Evolutionary conservation across 1,140 invertebrate species (phyloP).

Genomic region (Bradynema listronoti): DNA sequence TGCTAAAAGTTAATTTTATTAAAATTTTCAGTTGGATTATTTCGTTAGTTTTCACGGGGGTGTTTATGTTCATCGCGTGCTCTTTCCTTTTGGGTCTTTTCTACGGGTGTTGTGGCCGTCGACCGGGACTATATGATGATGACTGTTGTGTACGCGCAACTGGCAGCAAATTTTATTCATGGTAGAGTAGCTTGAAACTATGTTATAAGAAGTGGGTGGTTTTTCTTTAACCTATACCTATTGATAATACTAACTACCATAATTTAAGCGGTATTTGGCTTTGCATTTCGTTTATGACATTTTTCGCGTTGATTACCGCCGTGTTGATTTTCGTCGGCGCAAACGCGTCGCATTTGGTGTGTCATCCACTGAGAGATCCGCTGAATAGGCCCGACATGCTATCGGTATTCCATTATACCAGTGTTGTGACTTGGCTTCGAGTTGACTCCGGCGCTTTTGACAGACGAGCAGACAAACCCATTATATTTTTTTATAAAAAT

Average conservation of each 20-base stretch:
- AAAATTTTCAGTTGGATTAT: slow-evolving; percentile 46
- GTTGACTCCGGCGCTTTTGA: too few relatives aligned
- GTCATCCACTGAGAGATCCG: slow-evolving; percentile 50
- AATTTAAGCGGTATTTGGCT: slow-evolving; percentile 54
- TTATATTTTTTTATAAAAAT: too few relatives aligned
- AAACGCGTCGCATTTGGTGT: slow-evolving; percentile 47
- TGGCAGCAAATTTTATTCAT: slow-evolving; percentile 48
- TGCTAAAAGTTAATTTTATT: slow-evolving; percentile 2
- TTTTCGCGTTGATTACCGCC: slow-evolving; percentile 39
- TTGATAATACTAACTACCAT: neutral
- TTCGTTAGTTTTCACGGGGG: slow-evolving; percentile 45
- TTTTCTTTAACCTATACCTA: neutral
- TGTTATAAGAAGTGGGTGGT: neutral
- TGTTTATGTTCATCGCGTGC: slow-evolving; percentile 50
- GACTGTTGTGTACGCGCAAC: slow-evolving; percentile 55
- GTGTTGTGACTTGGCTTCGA: neutral
- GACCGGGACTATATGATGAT: slow-evolving; percentile 53
- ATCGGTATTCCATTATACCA: slow-evolving; percentile 23
- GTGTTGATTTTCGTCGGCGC: slow-evolving; percentile 46
- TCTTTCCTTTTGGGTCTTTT: slow-evolving; percentile 52
- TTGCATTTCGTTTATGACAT: slow-evolving; percentile 35
- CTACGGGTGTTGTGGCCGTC: slow-evolving; percentile 54
- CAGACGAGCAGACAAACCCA: too few relatives aligned
- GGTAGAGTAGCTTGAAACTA: slow-evolving; percentile 29
- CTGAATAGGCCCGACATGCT: slow-evolving; percentile 45